phyloP scores from a whole-genome alignment of 2,113 vertebrate genomes.

The Lycocorax pyrrhopterus region DNA sequence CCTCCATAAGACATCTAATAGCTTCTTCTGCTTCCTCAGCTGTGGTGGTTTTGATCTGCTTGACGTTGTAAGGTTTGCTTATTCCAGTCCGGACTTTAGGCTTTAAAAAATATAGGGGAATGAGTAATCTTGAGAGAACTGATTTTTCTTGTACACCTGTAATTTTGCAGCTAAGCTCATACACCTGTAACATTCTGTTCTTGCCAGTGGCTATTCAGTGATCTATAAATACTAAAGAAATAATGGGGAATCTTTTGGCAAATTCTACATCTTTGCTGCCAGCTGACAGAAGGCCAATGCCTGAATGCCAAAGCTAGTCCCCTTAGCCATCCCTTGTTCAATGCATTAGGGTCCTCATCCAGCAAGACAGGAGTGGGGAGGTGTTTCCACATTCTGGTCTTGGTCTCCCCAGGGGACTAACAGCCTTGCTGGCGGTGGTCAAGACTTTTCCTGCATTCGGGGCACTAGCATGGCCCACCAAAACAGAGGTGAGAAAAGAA shows the following conservation, averaged over 20 bases:
- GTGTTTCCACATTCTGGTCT: neutral
- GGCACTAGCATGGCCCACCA: neutral
- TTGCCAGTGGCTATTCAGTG: neutral
- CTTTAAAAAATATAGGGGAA: constrained; percentile 29
- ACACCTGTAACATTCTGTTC: neutral
- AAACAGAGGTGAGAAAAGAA: neutral
- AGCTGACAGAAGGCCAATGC: neutral
- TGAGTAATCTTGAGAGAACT: neutral
- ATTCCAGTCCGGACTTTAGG: constrained; percentile 79
- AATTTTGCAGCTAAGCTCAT: neutral
- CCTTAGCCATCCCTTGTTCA: neutral
- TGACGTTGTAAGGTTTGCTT: constrained; percentile 81
- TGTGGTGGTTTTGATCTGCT: constrained; percentile 81
- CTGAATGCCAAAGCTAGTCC: neutral
- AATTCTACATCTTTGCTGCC: neutral
- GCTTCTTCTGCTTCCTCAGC: constrained; percentile 78
- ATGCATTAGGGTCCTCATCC: neutral
- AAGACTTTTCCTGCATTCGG: neutral
- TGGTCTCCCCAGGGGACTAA: neutral
- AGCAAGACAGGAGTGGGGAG: neutral
- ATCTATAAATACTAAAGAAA: neutral
- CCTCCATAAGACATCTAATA: constrained; percentile 78
- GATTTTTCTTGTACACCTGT: neutral
- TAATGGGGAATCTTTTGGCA: neutral
- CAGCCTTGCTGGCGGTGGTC: neutral